Evolutionary conservation across 2,113 vertebrate species (phyloP).

Genomic region (Corvus hawaiiensis): DNA sequence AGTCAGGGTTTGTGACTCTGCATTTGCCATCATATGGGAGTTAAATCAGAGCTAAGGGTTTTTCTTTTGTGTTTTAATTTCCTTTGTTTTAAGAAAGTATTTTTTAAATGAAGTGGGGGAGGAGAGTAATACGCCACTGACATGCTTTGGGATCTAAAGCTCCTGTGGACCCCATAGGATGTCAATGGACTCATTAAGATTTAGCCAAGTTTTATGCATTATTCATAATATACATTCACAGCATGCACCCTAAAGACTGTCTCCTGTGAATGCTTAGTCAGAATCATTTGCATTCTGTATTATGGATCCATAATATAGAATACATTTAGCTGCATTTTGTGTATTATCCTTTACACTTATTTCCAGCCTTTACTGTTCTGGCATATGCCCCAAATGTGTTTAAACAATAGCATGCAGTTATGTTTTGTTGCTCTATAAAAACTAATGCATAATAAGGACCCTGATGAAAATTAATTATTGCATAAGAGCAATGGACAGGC

Average conservation of each 20-base stretch:
- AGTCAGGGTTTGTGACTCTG: neutral
- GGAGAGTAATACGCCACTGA: slow-evolving; percentile 33
- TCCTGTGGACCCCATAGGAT: slow-evolving; percentile 74
- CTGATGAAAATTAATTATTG: slow-evolving; percentile 69
- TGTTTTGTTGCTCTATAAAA: slow-evolving; percentile 66
- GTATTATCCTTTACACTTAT: slow-evolving; percentile 70
- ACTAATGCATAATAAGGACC: slow-evolving; percentile 65
- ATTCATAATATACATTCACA: slow-evolving; percentile 80
- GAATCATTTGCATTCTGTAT: slow-evolving; percentile 77
- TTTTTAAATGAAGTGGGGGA: slow-evolving; percentile 48
- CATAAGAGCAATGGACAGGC: slow-evolving; percentile 50
- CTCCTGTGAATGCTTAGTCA: slow-evolving; percentile 77
- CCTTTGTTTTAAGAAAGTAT: slow-evolving; percentile 65
- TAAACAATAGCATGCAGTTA: slow-evolving; percentile 70
- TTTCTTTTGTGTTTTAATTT: slow-evolving; percentile 38
- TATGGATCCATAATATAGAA: slow-evolving; percentile 74
- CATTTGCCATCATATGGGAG: neutral
- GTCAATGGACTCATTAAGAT: slow-evolving; percentile 78
- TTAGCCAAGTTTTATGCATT: slow-evolving; percentile 79
- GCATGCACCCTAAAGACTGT: slow-evolving; percentile 68
- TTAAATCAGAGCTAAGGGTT: neutral
- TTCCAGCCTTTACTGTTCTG: slow-evolving; percentile 60
- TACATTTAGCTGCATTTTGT: slow-evolving; percentile 71
- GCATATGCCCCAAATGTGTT: slow-evolving; percentile 62
- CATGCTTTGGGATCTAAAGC: slow-evolving; percentile 67